Base-by-base conservation (phyloP, 2,888 invertebrate species). In the Pristionchus mayeri region DNA sequence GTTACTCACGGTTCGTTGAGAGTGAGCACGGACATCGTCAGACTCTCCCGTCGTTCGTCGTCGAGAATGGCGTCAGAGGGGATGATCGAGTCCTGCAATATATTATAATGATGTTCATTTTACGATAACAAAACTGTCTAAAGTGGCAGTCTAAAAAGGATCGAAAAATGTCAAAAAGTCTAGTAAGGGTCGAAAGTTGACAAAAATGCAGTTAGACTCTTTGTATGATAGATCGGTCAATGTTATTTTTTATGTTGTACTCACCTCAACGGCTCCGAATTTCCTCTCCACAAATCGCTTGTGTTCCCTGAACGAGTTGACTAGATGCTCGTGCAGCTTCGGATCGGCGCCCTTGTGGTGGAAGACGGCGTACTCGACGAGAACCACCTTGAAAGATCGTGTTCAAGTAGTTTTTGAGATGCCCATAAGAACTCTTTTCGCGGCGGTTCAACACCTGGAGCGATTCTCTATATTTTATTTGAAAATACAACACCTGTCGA, bases 291-390 rank as follows among this genome's bases (percentile, higher is more conserved):
- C 75, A n/a, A 57, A 84, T 11, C 27, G 16, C 16, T 34, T 30
- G 37, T 84, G 75, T 24, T 71, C 84, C 4, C 54, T 27, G 84
- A 37, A 84, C 6, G 52, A 50, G 24, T 34, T 37, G 52, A 84
- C 84, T 9, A 84, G 84, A 75, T 71, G 71, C 21, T 71, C 71
- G 71, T 84, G 84, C n/a, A 84, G 24, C 50, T 84, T 37, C n/a
- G 50, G 6, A 21, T 75, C 40, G 1, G 71, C 71, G 30, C 40
- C 75, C 6, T 71, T 84, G 54, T 84, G 84, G 24, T 16, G n/a
- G 40, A 34, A 84, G 30, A 84, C 50, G 0, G 84, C 84, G 37
- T 71, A 84, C 52, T 84, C 84, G 37, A 71, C 44, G 34, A 71
- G 52, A 52, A 84, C 84, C 1, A 54, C 54, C 84, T 75, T 52